These are phyloP conservation scores for Aspidoscelis tigris DNA, from an alignment of 2,113 vertebrate species.

Conservation along the genomic window DNA sequence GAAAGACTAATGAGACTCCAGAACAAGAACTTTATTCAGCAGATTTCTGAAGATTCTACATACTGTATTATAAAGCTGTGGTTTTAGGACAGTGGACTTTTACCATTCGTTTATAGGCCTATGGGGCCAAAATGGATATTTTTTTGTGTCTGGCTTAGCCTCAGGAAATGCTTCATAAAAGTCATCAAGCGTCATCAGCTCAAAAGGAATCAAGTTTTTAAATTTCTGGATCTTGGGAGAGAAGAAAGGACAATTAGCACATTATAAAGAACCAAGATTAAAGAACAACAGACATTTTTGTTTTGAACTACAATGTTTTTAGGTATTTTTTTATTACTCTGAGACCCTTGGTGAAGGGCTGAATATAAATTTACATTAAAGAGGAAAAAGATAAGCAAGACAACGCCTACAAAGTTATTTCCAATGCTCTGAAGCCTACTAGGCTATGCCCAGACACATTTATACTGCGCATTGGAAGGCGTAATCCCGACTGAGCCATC, in stretches of 20 bases:
- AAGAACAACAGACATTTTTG: background rate
- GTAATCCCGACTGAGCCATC: no score
- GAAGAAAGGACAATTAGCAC: background rate
- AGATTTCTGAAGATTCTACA: slow-evolving; percentile 32
- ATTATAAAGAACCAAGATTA: background rate
- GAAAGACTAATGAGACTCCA: background rate
- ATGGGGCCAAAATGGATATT: slow-evolving; percentile 92
- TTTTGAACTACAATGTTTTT: background rate
- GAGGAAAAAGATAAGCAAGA: no score
- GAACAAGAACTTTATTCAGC: slow-evolving; percentile 62
- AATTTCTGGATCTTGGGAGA: slow-evolving; percentile 83
- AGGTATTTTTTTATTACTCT: no score
- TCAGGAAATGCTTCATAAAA: slow-evolving; percentile 86
- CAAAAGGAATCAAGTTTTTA: slow-evolving; percentile 91
- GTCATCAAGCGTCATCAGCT: slow-evolving; percentile 93
- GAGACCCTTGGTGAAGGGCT: no score
- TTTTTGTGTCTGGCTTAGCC: slow-evolving; percentile 88
- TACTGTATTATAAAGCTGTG: background rate
- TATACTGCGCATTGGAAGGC: no score
- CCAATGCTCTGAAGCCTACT: no score
- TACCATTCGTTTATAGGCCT: slow-evolving; percentile 87
- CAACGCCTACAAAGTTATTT: no score
- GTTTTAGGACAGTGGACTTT: slow-evolving; percentile 45
- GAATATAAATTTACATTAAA: no score
- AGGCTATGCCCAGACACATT: no score